Conservation (phyloP, 1,140 invertebrate genomes). For the Leguminivora glycinivorella region DNA sequence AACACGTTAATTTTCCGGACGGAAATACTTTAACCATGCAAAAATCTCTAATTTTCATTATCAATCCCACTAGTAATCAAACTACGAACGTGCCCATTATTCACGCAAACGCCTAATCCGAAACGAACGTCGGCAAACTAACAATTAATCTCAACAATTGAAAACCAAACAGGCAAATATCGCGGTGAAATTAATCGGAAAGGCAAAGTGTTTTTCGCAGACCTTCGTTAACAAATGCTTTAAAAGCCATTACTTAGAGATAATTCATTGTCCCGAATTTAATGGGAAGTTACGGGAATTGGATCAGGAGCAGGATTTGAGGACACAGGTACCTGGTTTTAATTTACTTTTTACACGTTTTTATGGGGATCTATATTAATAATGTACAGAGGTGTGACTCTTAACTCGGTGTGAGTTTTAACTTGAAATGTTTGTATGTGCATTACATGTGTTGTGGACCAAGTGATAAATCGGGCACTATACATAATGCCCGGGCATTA, state of each 20-base stretch:
- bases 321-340: not conserved
- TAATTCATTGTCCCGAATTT: conserved; percentile 4
- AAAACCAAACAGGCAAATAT: not conserved
- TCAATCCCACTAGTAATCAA: not conserved
- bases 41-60: too few relatives aligned
- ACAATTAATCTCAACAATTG: not conserved
- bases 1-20: too few relatives aligned
- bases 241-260: conserved; percentile 9
- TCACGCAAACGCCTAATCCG: not conserved
- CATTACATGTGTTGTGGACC: too few relatives aligned
- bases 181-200: not conserved
- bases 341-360: not conserved
- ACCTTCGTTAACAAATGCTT: not conserved
- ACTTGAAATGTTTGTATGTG: too few relatives aligned
- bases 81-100: not conserved
- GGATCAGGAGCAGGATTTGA: not conserved
- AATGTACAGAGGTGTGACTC: too few relatives aligned
- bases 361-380: not conserved
- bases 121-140: not conserved
- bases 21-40: too few relatives aligned
- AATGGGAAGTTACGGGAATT: conserved; percentile 9
- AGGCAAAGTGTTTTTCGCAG: conserved; percentile 3
- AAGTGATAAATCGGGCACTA: too few relatives aligned
- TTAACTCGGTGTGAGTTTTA: too few relatives aligned
- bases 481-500: too few relatives aligned